These are phyloP conservation scores for Montipora sp. DNA, from an alignment of 64 coral and sea anemone genomes.

Conservation along the genomic window DNA sequence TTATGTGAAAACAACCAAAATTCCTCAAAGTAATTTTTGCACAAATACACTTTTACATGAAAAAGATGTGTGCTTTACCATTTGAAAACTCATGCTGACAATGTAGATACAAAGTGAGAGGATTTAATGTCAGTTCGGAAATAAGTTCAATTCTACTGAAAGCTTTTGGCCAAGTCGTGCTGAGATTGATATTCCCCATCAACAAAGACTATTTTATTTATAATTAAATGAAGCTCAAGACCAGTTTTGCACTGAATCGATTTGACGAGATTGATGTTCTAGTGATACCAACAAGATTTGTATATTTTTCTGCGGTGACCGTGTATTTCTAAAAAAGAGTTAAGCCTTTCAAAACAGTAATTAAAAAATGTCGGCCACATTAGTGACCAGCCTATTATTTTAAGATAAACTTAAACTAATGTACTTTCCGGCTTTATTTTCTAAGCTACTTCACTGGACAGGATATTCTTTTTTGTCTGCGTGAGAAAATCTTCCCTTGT, in stretches of 20 bases:
- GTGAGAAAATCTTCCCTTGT: background rate
- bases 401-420: background rate
- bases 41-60: too few species aligned
- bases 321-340: background rate
- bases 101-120: background rate
- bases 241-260: background rate
- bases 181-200: background rate
- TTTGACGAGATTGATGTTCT: background rate
- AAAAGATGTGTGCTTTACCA: too few species aligned
- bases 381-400: constrained; percentile 11
- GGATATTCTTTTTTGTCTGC: background rate
- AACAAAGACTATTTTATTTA: background rate
- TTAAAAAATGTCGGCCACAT: background rate
- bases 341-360: background rate
- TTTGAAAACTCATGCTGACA: background rate
- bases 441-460: background rate
- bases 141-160: background rate
- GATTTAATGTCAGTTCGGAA: background rate
- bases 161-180: background rate
- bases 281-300: background rate
- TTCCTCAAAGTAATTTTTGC: too few species aligned
- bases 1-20: too few species aligned
- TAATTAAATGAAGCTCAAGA: background rate
- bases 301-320: background rate
- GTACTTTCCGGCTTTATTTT: background rate